Conservation (phyloP, 2,797 vertebrate species). For the Spea hammondii region DNA sequence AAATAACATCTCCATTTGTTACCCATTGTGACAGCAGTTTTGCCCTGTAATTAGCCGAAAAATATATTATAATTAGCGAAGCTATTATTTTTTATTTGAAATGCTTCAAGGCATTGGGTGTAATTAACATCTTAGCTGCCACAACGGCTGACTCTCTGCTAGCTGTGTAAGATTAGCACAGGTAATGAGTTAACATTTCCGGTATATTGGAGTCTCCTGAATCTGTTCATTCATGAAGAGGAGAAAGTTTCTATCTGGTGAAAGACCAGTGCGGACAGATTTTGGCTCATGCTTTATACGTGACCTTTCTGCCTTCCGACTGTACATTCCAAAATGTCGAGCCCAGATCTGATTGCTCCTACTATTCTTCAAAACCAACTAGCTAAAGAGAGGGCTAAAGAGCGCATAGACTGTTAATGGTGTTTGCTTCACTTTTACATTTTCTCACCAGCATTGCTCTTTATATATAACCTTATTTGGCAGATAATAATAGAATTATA, state of each 20-base stretch:
- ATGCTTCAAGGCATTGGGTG: not conserved
- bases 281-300: conserved; percentile 29
- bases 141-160: not conserved
- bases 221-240: conserved; percentile 66
- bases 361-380: not conserved
- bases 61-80: not conserved
- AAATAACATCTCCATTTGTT: not conserved
- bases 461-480: too few species aligned
- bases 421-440: too few species aligned
- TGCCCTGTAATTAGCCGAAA: not conserved
- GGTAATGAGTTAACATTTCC: conserved; percentile 46
- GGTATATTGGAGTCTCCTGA: conserved; percentile 59
- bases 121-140: not conserved
- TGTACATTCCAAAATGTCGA: conserved; percentile 30
- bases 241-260: conserved; percentile 51
- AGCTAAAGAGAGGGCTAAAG: not conserved
- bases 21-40: not conserved
- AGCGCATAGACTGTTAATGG: too few species aligned
- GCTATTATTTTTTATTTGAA: not conserved
- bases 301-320: conserved; percentile 49
- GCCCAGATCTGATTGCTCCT: conserved; percentile 16
- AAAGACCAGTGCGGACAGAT: conserved; percentile 61
- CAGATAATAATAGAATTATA: too few species aligned
- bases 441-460: too few species aligned
- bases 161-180: conserved; percentile 6